Conservation (phyloP, 2,797 vertebrate species). For the Poecilia gillii region DNA sequence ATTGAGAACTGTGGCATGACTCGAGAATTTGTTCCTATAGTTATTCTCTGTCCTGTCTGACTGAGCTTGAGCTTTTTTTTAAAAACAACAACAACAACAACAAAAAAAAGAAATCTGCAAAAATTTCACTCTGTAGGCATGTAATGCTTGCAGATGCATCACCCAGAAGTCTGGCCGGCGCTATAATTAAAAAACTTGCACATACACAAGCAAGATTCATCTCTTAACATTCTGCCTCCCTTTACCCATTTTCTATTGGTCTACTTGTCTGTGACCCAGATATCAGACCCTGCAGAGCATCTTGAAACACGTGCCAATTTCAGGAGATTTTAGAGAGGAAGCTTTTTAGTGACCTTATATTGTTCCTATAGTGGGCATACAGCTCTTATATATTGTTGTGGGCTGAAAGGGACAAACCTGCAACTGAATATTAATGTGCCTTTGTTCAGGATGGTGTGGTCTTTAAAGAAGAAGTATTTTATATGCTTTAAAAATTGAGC, state of each 20-base stretch:
- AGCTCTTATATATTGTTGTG: not conserved
- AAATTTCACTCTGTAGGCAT: not conserved
- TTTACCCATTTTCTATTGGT: too few species aligned
- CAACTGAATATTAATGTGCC: not conserved
- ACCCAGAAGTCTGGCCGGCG: not conserved
- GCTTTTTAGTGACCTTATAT: not conserved
- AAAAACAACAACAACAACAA: not conserved
- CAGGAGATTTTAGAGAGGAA: not conserved
- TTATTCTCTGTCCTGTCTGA: not conserved
- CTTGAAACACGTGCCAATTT: not conserved
- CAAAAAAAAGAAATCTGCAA: not conserved
- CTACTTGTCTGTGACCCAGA: not conserved
- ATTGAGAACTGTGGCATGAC: not conserved
- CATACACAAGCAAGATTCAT: not conserved
- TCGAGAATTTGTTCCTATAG: not conserved
- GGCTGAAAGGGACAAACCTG: not conserved
- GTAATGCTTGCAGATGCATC: not conserved
- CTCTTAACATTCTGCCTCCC: not conserved
- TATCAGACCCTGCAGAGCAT: not conserved
- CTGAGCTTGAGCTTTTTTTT: not conserved
- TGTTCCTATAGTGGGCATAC: not conserved
- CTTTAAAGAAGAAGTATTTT: not conserved
- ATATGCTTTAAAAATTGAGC: not conserved
- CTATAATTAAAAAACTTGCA: not conserved
- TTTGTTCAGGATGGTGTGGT: not conserved